Evolutionary conservation across 2,113 vertebrate species (phyloP), one percentile per base, ranked within the genome.

Genomic region (Chlorocebus sabaeus): DNA sequence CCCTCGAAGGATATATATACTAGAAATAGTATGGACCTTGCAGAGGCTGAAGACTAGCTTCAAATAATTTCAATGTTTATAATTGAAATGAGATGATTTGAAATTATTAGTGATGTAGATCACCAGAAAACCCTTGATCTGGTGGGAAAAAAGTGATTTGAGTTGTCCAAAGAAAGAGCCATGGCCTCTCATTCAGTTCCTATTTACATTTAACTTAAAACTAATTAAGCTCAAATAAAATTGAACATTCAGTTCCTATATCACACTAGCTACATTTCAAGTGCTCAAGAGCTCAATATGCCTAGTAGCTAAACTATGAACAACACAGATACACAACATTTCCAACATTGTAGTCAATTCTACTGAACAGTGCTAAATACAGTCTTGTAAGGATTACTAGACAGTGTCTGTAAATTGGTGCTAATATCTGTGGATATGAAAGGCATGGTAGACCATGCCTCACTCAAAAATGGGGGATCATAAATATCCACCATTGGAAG

Each of bases 141-240:
- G 67, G 25, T 50, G 45, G 75, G 89, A 79, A 83, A 96, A 97
- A 76, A 73, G 23, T 78, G 23, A 91, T 78, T 48, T 75, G 59
- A 50, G n/a, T 87, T 87, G 35, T 70, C 40, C n/a, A 55, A 81
- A 90, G 52, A 48, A 68, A 86, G 11, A 93, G 50, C 52, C 86
- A 89, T 2, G 14, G 40, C 18, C 18, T 83, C 20, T 73, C 35
- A 67, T 48, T 82, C 10, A 79, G 45, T 81, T 92, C 43, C 23
- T 95, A 87, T 90, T 81, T 90, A 70, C 52, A 83, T 90, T 93
- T 93, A 83, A 82, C 70, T 83, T 57, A 82, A 59, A 93, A 82
- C 45, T 40, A 87, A 95, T 61, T 81, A 91, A 57, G 16, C 35
- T 91, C 64, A 64, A 78, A 91, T 43, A 52, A 95, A 86, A 73